Percentiles rank a stretch among this genome's conserved stretches.
Conservation (phyloP, 53 echinoderm and acorn worm genomes). For the Echinarachnius parma region DNA sequence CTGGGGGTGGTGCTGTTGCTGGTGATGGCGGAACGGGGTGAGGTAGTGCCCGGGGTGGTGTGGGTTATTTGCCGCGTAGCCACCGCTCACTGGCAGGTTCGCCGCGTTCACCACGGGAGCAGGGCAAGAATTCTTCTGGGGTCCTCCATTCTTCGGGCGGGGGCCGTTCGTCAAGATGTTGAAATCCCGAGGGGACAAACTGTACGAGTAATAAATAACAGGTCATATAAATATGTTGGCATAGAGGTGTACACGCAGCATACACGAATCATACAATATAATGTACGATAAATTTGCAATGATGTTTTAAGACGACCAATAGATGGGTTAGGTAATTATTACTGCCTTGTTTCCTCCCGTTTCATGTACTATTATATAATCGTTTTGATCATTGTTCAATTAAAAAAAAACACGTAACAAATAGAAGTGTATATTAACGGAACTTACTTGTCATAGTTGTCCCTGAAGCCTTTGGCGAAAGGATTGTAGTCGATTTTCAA, state of each 20-base stretch:
- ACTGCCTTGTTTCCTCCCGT: no score
- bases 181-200: conserved; percentile 33
- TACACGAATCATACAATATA: neutral
- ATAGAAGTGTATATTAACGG: no score
- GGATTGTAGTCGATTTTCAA: conserved; percentile 98
- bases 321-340: no score
- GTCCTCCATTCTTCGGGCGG: conserved; percentile 12
- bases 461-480: conserved; percentile 96
- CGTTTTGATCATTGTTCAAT: no score
- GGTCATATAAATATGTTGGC: no score
- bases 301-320: no score
- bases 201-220: neutral
- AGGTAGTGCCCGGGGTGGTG: conserved; percentile 2
- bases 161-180: conserved; percentile 34
- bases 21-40: neutral
- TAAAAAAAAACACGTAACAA: no score
- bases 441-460: conserved; percentile 89
- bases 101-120: conserved; percentile 43
- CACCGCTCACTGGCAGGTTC: neutral
- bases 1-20: neutral
- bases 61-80: neutral
- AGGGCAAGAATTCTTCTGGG: conserved; percentile 24
- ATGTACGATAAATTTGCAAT: no score
- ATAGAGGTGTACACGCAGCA: no score
- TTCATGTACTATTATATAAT: no score